Percentiles rank a stretch among this genome's conserved stretches.
phyloP scores from a whole-genome alignment of 1,140 invertebrate species.

The Papilio helenus region DNA sequence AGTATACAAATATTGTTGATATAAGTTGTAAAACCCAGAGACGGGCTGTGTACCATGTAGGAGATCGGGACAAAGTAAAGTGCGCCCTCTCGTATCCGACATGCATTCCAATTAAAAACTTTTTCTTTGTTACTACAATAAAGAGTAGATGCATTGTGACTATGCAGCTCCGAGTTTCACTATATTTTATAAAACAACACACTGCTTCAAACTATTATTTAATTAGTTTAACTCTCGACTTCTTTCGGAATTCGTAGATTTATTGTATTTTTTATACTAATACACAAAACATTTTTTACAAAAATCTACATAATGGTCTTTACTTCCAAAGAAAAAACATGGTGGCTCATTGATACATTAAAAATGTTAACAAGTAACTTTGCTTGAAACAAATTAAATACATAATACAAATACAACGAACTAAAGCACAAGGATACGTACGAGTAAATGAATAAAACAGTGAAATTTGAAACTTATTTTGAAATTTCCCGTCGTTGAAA shows the following conservation, averaged over 20 bases:
- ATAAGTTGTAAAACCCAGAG: background rate
- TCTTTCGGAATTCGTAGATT: background rate
- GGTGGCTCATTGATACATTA: too few species aligned
- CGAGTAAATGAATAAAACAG: background rate
- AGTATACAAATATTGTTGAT: background rate
- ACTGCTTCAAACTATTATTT: constrained; percentile 8
- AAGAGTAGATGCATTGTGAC: background rate
- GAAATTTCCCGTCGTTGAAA: constrained; percentile 12
- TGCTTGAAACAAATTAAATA: too few species aligned
- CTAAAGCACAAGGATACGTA: background rate
- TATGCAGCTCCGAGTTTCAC: background rate
- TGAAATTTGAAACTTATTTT: background rate
- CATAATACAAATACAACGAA: background rate
- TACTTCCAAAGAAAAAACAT: too few species aligned
- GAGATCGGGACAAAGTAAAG: constrained; percentile 13
- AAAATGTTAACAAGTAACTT: too few species aligned
- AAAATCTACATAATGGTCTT: too few species aligned
- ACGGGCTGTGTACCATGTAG: background rate
- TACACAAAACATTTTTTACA: too few species aligned
- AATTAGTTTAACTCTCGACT: background rate
- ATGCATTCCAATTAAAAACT: constrained; percentile 22
- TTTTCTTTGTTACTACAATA: constrained; percentile 12
- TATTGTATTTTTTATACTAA: background rate
- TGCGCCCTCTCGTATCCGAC: constrained; percentile 1
- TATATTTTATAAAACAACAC: background rate